Conservation (phyloP, 2,113 vertebrate species). For the Pygoscelis antarcticus region DNA sequence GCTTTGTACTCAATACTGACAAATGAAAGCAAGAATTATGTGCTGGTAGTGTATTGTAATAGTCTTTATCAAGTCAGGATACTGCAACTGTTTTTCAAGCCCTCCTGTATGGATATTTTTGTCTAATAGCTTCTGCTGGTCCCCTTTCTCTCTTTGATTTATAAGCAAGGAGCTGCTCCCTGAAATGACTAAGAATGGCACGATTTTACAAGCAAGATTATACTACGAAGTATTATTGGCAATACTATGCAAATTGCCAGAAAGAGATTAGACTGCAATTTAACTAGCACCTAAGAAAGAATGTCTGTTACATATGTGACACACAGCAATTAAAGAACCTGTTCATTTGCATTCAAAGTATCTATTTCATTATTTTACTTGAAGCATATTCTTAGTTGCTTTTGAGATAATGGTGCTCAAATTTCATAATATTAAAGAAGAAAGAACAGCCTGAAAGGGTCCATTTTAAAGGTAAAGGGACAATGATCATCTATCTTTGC, state of each 20-base stretch:
- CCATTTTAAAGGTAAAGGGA: neutral
- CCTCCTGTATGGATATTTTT: neutral
- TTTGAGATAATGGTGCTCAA: neutral
- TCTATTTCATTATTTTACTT: neutral
- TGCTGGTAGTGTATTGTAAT: neutral
- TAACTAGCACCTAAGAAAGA: neutral
- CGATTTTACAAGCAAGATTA: conserved; percentile 11
- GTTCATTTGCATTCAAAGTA: neutral
- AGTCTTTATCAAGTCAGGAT: neutral
- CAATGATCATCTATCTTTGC: neutral
- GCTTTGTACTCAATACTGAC: neutral
- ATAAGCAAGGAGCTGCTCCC: neutral
- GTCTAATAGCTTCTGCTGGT: neutral
- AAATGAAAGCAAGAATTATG: neutral
- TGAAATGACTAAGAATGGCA: neutral
- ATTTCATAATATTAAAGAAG: neutral
- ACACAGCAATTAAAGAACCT: neutral
- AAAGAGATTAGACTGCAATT: neutral
- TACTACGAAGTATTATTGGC: neutral
- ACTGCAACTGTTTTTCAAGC: neutral
- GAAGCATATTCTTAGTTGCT: neutral
- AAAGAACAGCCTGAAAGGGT: neutral
- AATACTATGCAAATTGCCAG: neutral
- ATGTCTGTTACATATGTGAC: neutral
- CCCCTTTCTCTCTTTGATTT: neutral